Evolutionary conservation across 2,888 invertebrate genomes (phyloP), one percentile per base, ranked within the genome.

Genomic region (Eupithecia pulchellata): DNA sequence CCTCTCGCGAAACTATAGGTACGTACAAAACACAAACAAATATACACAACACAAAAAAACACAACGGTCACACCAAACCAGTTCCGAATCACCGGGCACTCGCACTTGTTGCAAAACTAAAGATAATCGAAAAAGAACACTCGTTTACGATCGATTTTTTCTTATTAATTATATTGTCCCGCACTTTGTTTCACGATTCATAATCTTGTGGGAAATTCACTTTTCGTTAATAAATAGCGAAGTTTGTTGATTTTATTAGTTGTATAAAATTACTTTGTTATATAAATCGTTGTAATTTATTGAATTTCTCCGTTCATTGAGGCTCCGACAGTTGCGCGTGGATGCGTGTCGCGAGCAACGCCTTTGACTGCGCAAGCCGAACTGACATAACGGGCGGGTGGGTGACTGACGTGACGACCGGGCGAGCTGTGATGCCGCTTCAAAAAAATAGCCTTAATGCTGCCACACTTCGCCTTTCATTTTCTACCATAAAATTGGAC

Each of bases 71-170:
- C 81, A 82, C 75, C 83, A 86, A 93, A 92, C 93, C 89, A 84
- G 91, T 93, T 91, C 84, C 83, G 79, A 79, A 77, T 83, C 63
- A 86, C 83, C 82, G 81, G 82, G 39, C 84, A 86, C 86, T 78
- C 81, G 85, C 89, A 90, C 89, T 91, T 91, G 88, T 91, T 89
- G 92, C 89, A 91, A 91, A 91, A 90, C 87, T 85, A 85, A 83
- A 82, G 83, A 85, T 83, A 88, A 86, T 87, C 86, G 85, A 86
- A 82, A 79, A 87, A 89, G 88, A 83, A 85, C 80, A 81, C 84
- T 84, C 84, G 84, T 84, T 82, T 84, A 82, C 82, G 86, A 92
- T 92, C 91, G 91, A 92, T 73, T 93, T 88, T 87, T 88, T 60
- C 30, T 85, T 83, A 79, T 80, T 82, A 81, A 82, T 83, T 80